Evolutionary conservation across 2,113 vertebrate species (phyloP).

Genomic region (Chamaea fasciata): DNA sequence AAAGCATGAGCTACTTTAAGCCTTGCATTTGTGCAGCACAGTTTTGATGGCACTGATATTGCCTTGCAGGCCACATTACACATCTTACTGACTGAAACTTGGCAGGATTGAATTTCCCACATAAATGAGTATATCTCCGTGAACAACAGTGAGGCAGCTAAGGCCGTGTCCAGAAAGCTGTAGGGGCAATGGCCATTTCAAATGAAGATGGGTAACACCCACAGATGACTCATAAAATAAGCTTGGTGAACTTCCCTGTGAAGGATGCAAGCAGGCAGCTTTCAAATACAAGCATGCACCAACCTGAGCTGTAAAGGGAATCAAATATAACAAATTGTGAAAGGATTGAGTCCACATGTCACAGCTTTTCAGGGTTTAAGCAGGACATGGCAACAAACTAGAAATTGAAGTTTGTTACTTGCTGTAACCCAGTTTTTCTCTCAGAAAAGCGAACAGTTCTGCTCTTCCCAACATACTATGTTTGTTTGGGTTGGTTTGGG

Average conservation of each 20-base stretch:
- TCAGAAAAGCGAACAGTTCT: background rate
- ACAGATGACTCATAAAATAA: background rate
- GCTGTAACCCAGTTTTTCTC: background rate
- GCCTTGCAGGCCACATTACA: background rate
- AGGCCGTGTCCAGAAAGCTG: background rate
- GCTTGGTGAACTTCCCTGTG: background rate
- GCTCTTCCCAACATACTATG: background rate
- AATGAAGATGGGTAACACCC: background rate
- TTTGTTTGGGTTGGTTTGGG: background rate
- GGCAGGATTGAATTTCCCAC: background rate
- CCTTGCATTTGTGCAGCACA: background rate
- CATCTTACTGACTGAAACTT: background rate
- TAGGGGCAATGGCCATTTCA: background rate
- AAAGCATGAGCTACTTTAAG: background rate
- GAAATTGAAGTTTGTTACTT: background rate
- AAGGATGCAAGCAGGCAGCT: background rate
- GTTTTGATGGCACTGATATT: background rate
- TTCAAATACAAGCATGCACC: background rate
- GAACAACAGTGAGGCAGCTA: background rate
- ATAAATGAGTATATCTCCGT: rapidly evolving
- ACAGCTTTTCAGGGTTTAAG: background rate
- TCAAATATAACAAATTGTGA: background rate
- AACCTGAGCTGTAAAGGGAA: background rate
- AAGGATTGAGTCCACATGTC: background rate
- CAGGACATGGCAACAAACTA: background rate